phyloP scores from a whole-genome alignment of 2,888 invertebrate genomes.

The Blastobasis adustella region DNA sequence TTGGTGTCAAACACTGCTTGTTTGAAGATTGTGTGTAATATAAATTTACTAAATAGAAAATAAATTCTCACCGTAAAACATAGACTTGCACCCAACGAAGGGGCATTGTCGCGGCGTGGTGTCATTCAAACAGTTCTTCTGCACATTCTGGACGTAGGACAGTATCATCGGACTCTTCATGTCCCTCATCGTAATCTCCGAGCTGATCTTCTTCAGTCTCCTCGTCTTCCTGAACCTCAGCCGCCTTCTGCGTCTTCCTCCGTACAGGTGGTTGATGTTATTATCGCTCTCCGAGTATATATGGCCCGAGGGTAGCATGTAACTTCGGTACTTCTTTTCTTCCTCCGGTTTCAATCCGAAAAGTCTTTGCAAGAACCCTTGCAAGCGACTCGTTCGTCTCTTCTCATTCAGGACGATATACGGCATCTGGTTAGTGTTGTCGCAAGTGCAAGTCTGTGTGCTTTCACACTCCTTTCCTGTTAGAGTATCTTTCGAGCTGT shows the following conservation, averaged over 20 bases:
- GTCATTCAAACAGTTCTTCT: constrained; percentile 47
- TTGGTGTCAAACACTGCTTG: too few species aligned
- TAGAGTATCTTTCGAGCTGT: constrained; percentile 26
- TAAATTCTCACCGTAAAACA: constrained; percentile 42
- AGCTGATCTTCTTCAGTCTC: constrained; percentile 43
- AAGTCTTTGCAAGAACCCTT: constrained; percentile 48
- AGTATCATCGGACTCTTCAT: constrained; percentile 40
- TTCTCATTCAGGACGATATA: constrained; percentile 27
- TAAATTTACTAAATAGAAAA: neutral
- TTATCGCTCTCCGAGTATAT: constrained; percentile 49
- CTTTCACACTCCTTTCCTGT: constrained; percentile 24
- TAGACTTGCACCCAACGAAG: constrained; percentile 47
- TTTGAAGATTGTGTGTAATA: too few species aligned
- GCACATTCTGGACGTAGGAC: constrained; percentile 49
- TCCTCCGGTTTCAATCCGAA: constrained; percentile 41
- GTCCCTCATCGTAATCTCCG: constrained; percentile 40
- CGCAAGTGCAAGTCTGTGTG: constrained; percentile 15
- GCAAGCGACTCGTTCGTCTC: constrained; percentile 43
- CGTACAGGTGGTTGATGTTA: constrained; percentile 29
- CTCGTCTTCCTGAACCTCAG: constrained; percentile 40
- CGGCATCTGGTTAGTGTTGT: constrained; percentile 16
- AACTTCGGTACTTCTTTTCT: constrained; percentile 18
- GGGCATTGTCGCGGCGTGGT: constrained; percentile 55
- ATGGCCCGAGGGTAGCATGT: constrained; percentile 26
- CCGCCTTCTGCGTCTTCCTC: constrained; percentile 31